Conservation (phyloP, 2,113 vertebrate genomes). For the Ovis canadensis region DNA sequence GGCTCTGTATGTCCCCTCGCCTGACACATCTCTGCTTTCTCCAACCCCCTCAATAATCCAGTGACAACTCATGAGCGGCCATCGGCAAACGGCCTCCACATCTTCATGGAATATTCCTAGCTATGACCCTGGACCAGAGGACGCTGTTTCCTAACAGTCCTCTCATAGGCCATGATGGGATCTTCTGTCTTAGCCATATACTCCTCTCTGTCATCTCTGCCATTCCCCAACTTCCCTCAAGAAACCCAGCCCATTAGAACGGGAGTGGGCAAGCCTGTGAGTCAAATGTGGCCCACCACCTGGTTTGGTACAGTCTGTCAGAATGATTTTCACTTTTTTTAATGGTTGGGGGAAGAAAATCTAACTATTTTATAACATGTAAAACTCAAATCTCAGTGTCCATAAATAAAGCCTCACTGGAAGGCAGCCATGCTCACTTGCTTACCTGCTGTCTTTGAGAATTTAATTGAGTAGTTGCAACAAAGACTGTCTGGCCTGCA, state of each 20-base stretch:
- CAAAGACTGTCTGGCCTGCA: neutral
- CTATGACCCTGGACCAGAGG: neutral
- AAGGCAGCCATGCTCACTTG: neutral
- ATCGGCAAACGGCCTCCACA: neutral
- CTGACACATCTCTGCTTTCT: neutral
- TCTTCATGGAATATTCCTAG: neutral
- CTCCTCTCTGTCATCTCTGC: neutral
- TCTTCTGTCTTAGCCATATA: neutral
- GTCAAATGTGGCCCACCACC: neutral
- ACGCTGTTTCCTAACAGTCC: neutral
- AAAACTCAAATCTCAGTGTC: neutral
- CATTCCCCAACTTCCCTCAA: neutral
- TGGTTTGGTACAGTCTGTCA: neutral
- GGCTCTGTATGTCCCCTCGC: neutral
- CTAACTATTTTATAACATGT: neutral
- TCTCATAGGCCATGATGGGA: neutral
- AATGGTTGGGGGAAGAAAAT: neutral
- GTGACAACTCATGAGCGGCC: neutral
- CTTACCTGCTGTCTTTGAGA: neutral
- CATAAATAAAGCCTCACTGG: neutral
- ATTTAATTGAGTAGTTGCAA: neutral
- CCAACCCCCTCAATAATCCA: neutral
- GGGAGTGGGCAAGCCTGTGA: neutral
- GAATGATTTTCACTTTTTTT: conserved; percentile 6
- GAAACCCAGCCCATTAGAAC: neutral